Percentiles rank a stretch among this genome's conserved stretches.
phyloP scores from a whole-genome alignment of 2,113 vertebrate genomes.

The Cynocephalus volans region DNA sequence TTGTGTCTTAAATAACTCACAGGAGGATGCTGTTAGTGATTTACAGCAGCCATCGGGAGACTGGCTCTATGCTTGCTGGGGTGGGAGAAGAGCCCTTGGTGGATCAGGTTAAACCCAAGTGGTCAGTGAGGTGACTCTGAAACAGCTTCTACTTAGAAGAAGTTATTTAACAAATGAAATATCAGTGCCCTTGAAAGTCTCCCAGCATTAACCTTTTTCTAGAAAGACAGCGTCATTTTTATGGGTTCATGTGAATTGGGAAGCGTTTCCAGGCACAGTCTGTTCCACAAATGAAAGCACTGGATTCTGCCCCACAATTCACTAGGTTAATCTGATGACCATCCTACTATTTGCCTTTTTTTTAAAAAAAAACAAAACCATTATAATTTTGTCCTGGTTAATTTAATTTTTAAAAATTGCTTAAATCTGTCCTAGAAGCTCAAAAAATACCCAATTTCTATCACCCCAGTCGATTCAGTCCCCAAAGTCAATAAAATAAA shows the following conservation, averaged over 20 bases:
- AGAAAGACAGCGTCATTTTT: neutral
- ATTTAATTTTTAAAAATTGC: slow-evolving; percentile 19
- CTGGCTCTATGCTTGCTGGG: neutral
- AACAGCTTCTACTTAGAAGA: neutral
- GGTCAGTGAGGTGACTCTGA: neutral
- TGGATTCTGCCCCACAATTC: neutral
- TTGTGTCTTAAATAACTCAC: neutral
- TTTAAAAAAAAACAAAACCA: slow-evolving; percentile 25
- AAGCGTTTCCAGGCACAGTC: neutral
- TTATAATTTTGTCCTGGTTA: neutral
- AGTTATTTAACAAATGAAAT: slow-evolving; percentile 39
- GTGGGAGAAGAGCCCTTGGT: neutral
- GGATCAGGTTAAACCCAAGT: neutral
- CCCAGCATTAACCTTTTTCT: neutral
- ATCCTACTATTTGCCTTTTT: neutral
- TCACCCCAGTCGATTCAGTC: slow-evolving; percentile 9
- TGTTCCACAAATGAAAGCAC: neutral
- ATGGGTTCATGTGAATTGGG: neutral
- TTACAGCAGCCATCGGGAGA: neutral
- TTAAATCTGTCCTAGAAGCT: neutral
- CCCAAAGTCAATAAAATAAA: neutral
- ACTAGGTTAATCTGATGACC: neutral
- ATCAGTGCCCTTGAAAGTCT: neutral
- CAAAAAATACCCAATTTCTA: slow-evolving; percentile 59
- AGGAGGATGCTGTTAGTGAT: neutral